Evolutionary conservation across 2,797 vertebrate species (phyloP), one percentile per base, ranked within the genome.

Genomic region (Helarctos malayanus): DNA sequence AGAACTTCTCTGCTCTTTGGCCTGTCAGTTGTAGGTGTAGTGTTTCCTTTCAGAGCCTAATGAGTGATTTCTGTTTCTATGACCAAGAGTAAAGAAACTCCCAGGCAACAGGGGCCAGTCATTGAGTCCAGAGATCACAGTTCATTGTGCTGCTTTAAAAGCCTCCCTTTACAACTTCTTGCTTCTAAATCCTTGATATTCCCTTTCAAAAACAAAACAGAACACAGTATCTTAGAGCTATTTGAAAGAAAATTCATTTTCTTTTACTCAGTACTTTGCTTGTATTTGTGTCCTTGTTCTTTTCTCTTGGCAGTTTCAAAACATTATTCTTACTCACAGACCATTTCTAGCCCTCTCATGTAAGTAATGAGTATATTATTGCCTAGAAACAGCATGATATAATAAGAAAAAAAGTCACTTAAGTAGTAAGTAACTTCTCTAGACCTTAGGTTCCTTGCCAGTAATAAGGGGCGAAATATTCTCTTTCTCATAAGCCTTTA

Each of bases 81-180:
- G 92, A 76, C 73, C 57, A 13, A 29, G 27, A 93, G 82, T 71
- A 92, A 90, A 89, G 88, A 89, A 63, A 61, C 76, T 79, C 87
- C 56, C 41, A 73, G 89, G 41, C 80, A 71, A 93, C 93, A 63
- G 80, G 82, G 13, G n/a, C 38, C 7, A 49, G 45, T 57, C 85
- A 32, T 41, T 69, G 41, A 80, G 52, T 78, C 73, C 57, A 83
- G 61, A 95, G 89, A 23, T 92, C 65, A 91, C 94, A 97, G 95
- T 95, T 92, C 95, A 73, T 11, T 41, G 54, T 76, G 56, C 73
- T 80, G 56, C 38, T 49, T 0, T 61, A 52, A 75, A n/a, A 79
- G 61, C 23, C 47, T 90, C 29, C 29, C 59, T 91, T 68, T 76
- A 45, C 7, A 19, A 56, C 49, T 68, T 83, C n/a, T 92, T 45